Conservation (phyloP, 2,888 invertebrate genomes). For the Drosophila aldrichi region DNA sequence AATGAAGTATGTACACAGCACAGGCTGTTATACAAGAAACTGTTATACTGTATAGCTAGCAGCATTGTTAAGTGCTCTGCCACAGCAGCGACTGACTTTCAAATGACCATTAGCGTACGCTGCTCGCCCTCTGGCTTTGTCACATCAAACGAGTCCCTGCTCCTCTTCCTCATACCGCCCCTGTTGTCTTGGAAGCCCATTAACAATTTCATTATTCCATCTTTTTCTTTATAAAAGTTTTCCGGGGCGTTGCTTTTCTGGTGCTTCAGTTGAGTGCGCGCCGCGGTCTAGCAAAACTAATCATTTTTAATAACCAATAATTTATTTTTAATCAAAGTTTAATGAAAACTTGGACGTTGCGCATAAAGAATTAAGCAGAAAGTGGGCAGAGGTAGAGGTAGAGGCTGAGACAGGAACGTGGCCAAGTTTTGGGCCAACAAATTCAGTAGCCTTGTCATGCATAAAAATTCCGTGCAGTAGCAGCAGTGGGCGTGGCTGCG, state of each 20-base stretch:
- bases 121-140: slow-evolving; percentile 27
- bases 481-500: slow-evolving; percentile 55
- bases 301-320: slow-evolving; percentile 82
- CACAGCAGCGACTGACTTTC: slow-evolving; percentile 43
- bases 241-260: slow-evolving; percentile 41
- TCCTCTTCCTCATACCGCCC: fast-evolving
- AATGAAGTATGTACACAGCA: background rate
- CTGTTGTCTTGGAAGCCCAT: slow-evolving; percentile 43
- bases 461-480: slow-evolving; percentile 72
- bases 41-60: slow-evolving; percentile 27
- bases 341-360: slow-evolving; percentile 64
- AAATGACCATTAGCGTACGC: slow-evolving; percentile 46
- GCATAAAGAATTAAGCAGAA: slow-evolving; percentile 64
- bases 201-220: slow-evolving; percentile 74
- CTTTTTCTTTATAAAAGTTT: slow-evolving; percentile 51
- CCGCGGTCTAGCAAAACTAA: slow-evolving; percentile 67
- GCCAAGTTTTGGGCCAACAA: slow-evolving; percentile 48
- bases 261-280: slow-evolving; percentile 45
- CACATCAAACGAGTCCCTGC: slow-evolving; percentile 47
- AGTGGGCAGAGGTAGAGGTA: background rate
- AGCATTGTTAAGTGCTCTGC: slow-evolving; percentile 12
- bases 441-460: slow-evolving; percentile 69
- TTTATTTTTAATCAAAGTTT: slow-evolving; percentile 82
- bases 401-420: no score
- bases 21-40: slow-evolving; percentile 12